Evolutionary conservation across 2,113 vertebrate species (phyloP), one percentile per base, ranked within the genome.

Genomic region (Copsychus sechellarum): DNA sequence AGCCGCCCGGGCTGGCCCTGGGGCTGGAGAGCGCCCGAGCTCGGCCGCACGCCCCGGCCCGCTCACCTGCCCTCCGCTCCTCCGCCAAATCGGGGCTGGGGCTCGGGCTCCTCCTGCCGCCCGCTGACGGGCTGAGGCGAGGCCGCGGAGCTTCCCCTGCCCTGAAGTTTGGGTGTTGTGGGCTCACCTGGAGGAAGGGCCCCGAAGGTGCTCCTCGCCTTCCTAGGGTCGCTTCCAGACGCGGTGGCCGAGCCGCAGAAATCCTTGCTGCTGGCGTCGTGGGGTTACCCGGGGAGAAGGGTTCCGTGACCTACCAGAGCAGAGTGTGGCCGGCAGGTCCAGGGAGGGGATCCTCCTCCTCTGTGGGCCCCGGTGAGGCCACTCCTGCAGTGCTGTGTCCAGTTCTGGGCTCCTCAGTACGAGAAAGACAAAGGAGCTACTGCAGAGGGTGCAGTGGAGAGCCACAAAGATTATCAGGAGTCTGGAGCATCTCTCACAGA

Each of bases 91-190:
- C 76, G 36, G n/a, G 18, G 38, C n/a, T 36, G 1, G 60, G 51
- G 31, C 51, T 70, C 29, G 66, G 57, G 66, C 57, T 71, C 61
- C 48, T 80, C 72, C 66, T 58, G 71, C 62, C 20, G 61, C 83
- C 60, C 40, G 58, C 65, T 19, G 31, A 11, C 31, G 69, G 58
- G 28, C 38, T n/a, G 60, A 43, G 77, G 43, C 36, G 60, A 58
- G 67, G 23, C 33, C 51, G 2, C 33, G 7, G 33, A 67, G 38
- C 45, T 60, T 67, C 53, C 45, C 13, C 28, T 26, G 47, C 42
- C 24, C 23, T 6, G 17, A 1, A 6, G 3, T 1, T 42, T 2
- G 33, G 12, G 56, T 10, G 16, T 4, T 12, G 29, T 1, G 48
- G 10, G 43, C 16, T 73, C 45, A 2, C 34, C 14, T 11, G 29